Evolutionary conservation across 2,797 vertebrate genomes (phyloP).

Genomic region (Telmatherina bonti): DNA sequence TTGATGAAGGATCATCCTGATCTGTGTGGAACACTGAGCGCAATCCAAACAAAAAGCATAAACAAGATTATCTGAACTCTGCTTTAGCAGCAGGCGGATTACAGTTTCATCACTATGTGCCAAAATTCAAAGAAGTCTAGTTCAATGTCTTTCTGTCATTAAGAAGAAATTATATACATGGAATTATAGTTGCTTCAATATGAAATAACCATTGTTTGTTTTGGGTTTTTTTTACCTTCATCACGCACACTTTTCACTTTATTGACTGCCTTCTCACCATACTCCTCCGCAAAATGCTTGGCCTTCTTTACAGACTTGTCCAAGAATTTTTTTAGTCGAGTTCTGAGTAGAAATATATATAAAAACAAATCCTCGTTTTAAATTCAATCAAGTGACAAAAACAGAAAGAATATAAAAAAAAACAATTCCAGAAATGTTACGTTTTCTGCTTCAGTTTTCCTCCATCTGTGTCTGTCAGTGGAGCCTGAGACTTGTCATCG

Average conservation of each 20-base stretch:
- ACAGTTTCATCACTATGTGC: neutral
- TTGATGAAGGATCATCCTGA: conserved; percentile 96
- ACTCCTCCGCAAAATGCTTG: conserved; percentile 96
- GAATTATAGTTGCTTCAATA: no score
- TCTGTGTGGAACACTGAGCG: conserved; percentile 95
- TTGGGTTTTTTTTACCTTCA: conserved; percentile 86
- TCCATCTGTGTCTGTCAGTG: conserved; percentile 91
- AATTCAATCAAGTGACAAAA: neutral
- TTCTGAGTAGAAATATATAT: conserved; percentile 78
- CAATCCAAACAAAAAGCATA: conserved; percentile 1
- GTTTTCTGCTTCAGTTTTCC: conserved; percentile 98
- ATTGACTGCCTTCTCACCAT: conserved; percentile 97
- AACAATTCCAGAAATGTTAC: conserved; percentile 78
- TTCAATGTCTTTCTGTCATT: neutral
- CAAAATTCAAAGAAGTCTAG: neutral
- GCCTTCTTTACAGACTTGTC: conserved; percentile 98
- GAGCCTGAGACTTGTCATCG: conserved; percentile 92
- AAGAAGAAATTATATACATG: neutral
- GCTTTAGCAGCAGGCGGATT: neutral
- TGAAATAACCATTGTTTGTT: no score
- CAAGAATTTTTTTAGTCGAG: conserved; percentile 96
- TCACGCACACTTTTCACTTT: conserved; percentile 99
- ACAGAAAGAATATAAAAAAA: neutral
- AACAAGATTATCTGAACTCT: neutral
- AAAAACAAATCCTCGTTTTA: neutral